These are phyloP conservation scores for Hozukius guyotensis DNA, from an alignment of 2,797 vertebrate species.

Conservation along the genomic window DNA sequence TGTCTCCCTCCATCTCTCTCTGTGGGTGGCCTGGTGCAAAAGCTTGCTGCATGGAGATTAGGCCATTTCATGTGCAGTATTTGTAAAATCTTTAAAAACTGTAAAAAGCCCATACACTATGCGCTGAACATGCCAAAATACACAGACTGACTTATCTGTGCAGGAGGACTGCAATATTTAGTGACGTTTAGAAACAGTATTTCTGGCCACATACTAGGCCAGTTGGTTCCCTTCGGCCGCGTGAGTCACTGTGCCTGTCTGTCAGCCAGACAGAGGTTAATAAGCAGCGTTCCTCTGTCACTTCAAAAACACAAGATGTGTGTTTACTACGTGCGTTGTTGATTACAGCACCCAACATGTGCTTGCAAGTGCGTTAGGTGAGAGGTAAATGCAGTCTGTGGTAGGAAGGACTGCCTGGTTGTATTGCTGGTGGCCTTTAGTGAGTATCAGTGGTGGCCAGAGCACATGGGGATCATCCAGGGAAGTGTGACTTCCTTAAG, in stretches of 20 bases:
- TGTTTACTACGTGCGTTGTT: not conserved
- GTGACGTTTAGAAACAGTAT: not conserved
- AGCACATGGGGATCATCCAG: constrained; percentile 76
- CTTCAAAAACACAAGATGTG: constrained; percentile 44
- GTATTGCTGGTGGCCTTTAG: constrained; percentile 32
- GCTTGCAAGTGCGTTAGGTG: not conserved
- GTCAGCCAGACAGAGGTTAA: constrained; percentile 37
- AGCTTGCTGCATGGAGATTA: constrained; percentile 30
- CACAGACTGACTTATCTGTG: not conserved
- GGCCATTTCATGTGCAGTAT: constrained; percentile 28
- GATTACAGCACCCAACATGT: constrained; percentile 13
- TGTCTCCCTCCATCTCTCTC: constrained; percentile 24
- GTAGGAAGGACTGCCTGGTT: not conserved
- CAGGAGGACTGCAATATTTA: not conserved
- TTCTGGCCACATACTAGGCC: constrained; percentile 10
- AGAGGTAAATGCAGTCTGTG: not conserved
- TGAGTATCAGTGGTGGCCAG: constrained; percentile 29
- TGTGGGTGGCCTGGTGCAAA: constrained; percentile 69
- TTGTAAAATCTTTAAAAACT: constrained; percentile 21
- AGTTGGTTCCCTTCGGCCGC: not conserved
- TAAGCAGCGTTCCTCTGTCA: constrained; percentile 14
- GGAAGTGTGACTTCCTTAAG: constrained; percentile 80
- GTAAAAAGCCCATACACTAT: not conserved
- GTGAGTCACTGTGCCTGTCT: constrained; percentile 27
- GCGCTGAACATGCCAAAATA: not conserved